phyloP scores from a whole-genome alignment of 1,140 invertebrate species.

The Ceratosolen fusciceps region DNA sequence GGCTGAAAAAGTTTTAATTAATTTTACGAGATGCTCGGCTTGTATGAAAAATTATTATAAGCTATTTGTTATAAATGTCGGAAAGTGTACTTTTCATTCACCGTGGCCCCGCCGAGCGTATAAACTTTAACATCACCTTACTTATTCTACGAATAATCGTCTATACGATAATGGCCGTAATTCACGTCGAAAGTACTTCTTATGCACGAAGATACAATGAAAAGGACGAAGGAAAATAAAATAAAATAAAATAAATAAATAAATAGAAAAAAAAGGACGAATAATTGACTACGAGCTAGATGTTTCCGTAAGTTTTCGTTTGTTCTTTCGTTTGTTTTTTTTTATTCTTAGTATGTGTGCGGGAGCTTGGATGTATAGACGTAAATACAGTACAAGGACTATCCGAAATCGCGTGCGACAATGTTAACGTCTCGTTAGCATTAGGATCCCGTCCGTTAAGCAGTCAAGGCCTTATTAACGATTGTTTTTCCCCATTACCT shows the following conservation, averaged over 20 bases:
- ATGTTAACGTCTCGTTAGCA: background rate
- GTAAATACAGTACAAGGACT: background rate
- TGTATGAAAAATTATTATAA: background rate
- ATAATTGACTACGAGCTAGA: background rate
- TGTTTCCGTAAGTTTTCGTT: background rate
- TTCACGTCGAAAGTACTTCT: background rate
- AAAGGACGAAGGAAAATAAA: too few species aligned
- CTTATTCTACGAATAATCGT: background rate
- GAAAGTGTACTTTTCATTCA: background rate
- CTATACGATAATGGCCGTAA: background rate
- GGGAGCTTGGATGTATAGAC: background rate
- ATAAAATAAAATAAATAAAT: background rate
- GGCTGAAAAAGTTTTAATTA: background rate
- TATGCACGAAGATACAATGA: background rate
- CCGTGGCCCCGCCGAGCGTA: background rate
- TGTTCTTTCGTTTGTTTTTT: too few species aligned
- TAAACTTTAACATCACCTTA: slow-evolving; percentile 3
- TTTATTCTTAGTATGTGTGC: too few species aligned
- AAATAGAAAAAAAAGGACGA: background rate
- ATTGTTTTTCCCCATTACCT: slow-evolving; percentile 27
- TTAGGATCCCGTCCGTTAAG: background rate
- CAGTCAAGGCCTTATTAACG: background rate
- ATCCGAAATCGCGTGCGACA: background rate
- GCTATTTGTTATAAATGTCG: background rate
- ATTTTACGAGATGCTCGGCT: background rate